Conservation (phyloP, 2,113 vertebrate species). For the Urocitellus parryii region DNA sequence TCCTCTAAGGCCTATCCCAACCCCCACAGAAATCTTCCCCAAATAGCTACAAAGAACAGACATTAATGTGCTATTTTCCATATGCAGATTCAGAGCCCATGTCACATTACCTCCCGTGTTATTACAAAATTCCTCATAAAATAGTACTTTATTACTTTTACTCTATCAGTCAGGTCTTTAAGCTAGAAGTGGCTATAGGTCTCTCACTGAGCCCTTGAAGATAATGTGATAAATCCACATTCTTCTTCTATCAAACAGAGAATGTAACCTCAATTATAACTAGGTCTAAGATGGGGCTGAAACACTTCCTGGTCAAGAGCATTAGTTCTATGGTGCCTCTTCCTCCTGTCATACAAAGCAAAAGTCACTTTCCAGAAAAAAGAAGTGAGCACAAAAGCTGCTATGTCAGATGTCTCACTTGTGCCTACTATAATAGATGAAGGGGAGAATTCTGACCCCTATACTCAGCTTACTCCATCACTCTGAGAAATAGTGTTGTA, state of each 20-base stretch:
- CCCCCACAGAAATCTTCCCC: not conserved
- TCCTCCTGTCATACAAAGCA: not conserved
- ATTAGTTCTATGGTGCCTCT: conserved; percentile 27
- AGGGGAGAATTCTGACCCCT: not conserved
- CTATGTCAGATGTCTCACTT: not conserved
- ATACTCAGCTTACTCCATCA: not conserved
- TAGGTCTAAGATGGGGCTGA: not conserved
- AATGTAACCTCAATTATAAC: not conserved
- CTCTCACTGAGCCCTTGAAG: conserved; percentile 4
- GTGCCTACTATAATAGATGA: not conserved
- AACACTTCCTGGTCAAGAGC: not conserved
- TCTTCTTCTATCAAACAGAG: conserved; percentile 13
- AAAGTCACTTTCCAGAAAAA: not conserved
- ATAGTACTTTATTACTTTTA: conserved; percentile 30
- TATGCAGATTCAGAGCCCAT: not conserved
- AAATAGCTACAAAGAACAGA: not conserved
- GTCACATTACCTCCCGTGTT: not conserved
- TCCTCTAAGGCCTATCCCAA: not conserved
- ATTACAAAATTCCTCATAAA: conserved; percentile 44
- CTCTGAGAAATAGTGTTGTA: not conserved
- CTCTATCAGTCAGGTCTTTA: conserved; percentile 20
- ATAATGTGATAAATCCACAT: conserved; percentile 29
- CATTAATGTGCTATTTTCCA: conserved; percentile 29
- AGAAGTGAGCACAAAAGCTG: not conserved
- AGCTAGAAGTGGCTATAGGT: not conserved